Percentiles rank a stretch among this genome's conserved stretches.
Evolutionary conservation across 2,797 vertebrate species (phyloP).

Genomic region (Anguilla obscura): DNA sequence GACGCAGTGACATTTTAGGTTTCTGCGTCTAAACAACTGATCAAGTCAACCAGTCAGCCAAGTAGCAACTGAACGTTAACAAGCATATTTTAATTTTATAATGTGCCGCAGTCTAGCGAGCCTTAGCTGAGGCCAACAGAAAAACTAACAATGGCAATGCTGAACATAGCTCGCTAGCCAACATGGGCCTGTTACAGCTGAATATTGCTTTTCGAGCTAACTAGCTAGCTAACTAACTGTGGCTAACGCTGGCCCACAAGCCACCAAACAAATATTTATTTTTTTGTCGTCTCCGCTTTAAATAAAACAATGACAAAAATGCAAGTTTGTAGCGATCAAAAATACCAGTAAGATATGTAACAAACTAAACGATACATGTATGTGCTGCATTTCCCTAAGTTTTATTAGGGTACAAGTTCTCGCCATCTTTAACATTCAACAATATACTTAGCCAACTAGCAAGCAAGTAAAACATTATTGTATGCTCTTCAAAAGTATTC

Average conservation of each 20-base stretch:
- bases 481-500: neutral
- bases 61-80: neutral
- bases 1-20: neutral
- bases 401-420: constrained; percentile 9
- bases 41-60: neutral
- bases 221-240: neutral
- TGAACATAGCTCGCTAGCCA: neutral
- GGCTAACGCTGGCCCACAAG: neutral
- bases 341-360: neutral
- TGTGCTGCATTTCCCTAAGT: neutral
- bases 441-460: neutral
- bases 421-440: constrained; percentile 20
- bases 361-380: neutral
- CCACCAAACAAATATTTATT: neutral
- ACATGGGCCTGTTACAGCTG: neutral
- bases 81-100: neutral
- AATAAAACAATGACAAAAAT: neutral
- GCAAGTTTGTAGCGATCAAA: too few species aligned
- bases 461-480: neutral
- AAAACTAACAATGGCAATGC: constrained; percentile 21
- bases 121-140: constrained; percentile 1
- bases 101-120: neutral
- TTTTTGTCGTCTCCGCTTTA: neutral
- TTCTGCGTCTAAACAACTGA: neutral
- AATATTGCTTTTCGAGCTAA: neutral